Evolutionary conservation across 1,140 invertebrate species (phyloP).

Genomic region (Drosophila varians): DNA sequence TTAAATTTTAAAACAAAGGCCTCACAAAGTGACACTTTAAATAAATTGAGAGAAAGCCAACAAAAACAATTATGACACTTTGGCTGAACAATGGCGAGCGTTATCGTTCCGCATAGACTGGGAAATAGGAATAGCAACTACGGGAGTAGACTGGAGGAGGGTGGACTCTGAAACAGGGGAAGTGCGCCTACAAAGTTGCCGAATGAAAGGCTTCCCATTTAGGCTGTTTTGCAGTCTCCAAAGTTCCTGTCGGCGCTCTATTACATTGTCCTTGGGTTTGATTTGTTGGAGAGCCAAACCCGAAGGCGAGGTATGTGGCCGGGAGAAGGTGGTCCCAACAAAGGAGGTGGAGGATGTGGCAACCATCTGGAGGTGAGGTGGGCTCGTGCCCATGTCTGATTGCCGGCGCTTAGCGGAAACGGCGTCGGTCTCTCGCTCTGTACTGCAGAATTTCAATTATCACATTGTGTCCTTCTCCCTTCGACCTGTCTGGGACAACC

Average conservation of each 20-base stretch:
- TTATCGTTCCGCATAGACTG: conserved; percentile 8
- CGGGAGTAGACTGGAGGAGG: neutral
- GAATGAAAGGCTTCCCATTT: conserved; percentile 43
- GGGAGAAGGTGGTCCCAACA: neutral
- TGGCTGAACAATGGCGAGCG: conserved; percentile 22
- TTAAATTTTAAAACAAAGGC: conserved; percentile 24
- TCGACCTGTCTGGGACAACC: neutral
- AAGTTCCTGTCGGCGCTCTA: conserved; percentile 38
- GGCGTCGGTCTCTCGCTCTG: conserved; percentile 36
- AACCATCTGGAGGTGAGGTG: conserved; percentile 4
- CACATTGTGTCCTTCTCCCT: conserved; percentile 13
- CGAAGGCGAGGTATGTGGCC: neutral
- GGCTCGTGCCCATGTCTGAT: conserved; percentile 58
- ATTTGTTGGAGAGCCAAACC: conserved; percentile 34
- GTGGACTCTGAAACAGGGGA: conserved; percentile 10
- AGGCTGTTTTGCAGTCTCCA: conserved; percentile 23
- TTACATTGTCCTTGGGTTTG: conserved; percentile 67
- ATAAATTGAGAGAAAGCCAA: conserved; percentile 32
- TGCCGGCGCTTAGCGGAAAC: conserved; percentile 68
- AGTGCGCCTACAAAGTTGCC: conserved; percentile 22
- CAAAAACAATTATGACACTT: conserved; percentile 51
- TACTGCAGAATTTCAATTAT: conserved; percentile 70
- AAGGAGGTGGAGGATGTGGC: neutral
- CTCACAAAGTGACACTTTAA: conserved; percentile 37
- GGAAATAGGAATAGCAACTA: conserved; percentile 13